Base-by-base conservation (phyloP, 2,113 vertebrate species). In the Amazona guildingii region DNA sequence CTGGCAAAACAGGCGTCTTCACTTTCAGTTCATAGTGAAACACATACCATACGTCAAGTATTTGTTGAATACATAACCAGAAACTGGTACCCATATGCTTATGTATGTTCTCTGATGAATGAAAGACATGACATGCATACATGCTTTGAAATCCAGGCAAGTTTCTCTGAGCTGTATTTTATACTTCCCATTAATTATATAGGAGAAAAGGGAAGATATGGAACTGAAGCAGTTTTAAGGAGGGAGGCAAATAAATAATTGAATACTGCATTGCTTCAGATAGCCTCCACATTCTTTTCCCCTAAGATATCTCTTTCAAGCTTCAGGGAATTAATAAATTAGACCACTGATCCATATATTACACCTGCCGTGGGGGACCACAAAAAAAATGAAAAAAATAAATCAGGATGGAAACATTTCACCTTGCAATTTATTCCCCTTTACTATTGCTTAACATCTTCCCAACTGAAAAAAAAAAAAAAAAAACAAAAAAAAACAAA, bases 211-310 rank as follows among this genome's bases (percentile, higher is more conserved):
- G 77, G 88, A 96, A 94, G 80, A 94, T 87, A 66, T 93, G 69
- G 94, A 96, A 94, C 73, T 84, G 68, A 80, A 93, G 83, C 35
- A 90, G 39, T 92, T 85, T 95, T 96, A 93, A 93, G 95, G 62
- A 95, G 51, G 90, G 55, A 95, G 41, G 80, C 31, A 96, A 96
- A 97, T 96, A 92, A 96, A 97, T 96, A 96, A 96, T 95, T 95
- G 77, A 96, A 91, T 49, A 94, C 44, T 86, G 73, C 39, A 68
- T 83, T 92, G 76, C 88, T 95, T 93, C 76, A 94, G 73, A 95
- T 52, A 88, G 33, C 73, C 81, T 86, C 80, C 21, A 90, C 62
- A 29, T 79, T 96, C 69, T 92, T 95, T 93, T 94, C 88, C 77
- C 61, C 51, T 81, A 66, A 88, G 86, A 84, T 90, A 93, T 86